Percentiles rank a stretch among this genome's conserved stretches.
These are phyloP conservation scores for Reticulitermes speratus DNA, from an alignment of 1,140 invertebrate genomes.

Conservation along the genomic window DNA sequence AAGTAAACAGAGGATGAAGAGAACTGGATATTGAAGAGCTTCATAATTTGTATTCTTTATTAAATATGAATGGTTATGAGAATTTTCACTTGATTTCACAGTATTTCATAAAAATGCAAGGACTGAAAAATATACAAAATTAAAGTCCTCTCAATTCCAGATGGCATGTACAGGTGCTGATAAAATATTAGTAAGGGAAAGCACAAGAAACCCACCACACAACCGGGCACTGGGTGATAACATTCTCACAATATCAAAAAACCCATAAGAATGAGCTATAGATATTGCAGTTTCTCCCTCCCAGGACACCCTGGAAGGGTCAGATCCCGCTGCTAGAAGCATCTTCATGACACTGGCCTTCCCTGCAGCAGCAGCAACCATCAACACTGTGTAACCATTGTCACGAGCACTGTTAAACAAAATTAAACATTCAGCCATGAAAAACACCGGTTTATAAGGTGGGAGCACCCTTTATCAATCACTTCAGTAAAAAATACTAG, in stretches of 20 bases:
- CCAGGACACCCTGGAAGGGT: not conserved
- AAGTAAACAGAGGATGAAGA: no score
- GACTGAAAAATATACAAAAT: no score
- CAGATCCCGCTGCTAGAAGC: not conserved
- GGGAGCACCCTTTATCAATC: no score
- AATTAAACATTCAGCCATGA: not conserved
- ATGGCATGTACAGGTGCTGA: no score
- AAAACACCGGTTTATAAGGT: not conserved
- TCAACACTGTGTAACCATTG: slow-evolving; percentile 8
- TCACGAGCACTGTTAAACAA: not conserved
- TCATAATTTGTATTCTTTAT: no score
- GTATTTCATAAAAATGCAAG: no score
- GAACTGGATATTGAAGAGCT: no score
- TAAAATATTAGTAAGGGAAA: not conserved
- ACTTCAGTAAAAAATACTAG: no score
- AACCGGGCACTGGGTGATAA: not conserved
- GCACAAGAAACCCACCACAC: not conserved
- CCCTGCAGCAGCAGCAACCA: not conserved
- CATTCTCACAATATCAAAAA: not conserved
- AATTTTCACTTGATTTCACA: no score
- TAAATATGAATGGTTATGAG: no score
- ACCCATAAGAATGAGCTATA: not conserved
- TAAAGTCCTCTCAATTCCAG: no score
- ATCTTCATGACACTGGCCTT: not conserved
- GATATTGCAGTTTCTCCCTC: not conserved